Evolutionary conservation across 2,113 vertebrate species (phyloP), one percentile per base, ranked within the genome.

Genomic region (Ivindomyrus marchei): DNA sequence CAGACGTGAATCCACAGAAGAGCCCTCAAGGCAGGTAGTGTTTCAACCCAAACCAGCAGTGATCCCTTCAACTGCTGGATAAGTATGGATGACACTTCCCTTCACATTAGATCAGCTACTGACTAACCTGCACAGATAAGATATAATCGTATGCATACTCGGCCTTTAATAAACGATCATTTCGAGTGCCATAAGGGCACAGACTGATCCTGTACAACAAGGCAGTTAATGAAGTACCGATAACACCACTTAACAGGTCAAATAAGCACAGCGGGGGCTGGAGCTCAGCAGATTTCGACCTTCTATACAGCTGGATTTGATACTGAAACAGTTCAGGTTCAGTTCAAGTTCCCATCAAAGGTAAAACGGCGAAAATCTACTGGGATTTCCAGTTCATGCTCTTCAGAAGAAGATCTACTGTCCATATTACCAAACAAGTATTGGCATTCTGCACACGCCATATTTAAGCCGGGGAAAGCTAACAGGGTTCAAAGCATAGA

Each of bases 1-100:
- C 90, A 96, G 94, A 89, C 91, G 17, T 53, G 93, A 80, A 93
- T 77, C 5, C 89, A 70, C 0, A 89, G 91, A 87, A 86, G 47
- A 92, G 27, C 62, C 90, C 45, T 13, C 88, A 36, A 53, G 9
- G 49, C 89, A 74, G 74, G 4, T 90, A 90, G 21, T 2, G 87
- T 3, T n/a, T 42, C 87, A 83, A 21, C 1, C 15, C n/a, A 88
- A n/a, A 39, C 53, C 31, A 45, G 9, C 15, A 39, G 74, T 1
- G 36, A 36, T 19, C 74, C 36, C 74, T 42, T 80, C 74, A 0
- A 42, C 36, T 42, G 36, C 74, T 19, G 74, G 31, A 6, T 80
- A 80, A 80, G 74, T 8, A 42, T 80, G 36, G 74, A 36, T 2
- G 36, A 42, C 74, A 8, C 74, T 80, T 39, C 31, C 74, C 19